phyloP scores from a whole-genome alignment of 2,797 vertebrate genomes.

The Eospalax fontanierii region DNA sequence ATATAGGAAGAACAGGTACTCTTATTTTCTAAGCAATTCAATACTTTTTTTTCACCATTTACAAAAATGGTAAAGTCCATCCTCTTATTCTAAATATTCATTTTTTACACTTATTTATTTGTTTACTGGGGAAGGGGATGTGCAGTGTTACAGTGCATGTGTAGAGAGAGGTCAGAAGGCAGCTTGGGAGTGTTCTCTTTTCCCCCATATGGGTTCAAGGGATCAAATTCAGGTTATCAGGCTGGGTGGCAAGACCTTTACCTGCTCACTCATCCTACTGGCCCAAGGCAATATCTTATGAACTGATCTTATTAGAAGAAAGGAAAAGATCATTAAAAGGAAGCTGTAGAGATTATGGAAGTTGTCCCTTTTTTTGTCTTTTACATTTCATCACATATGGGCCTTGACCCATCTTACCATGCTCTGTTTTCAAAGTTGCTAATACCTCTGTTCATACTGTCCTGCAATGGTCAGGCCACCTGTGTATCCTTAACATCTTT shows the following conservation, averaged over 20 bases:
- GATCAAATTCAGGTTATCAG: not conserved
- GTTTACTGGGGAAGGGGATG: not conserved
- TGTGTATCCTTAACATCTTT: not conserved
- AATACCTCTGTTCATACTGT: accelerated
- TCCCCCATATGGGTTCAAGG: not conserved
- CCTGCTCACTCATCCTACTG: not conserved
- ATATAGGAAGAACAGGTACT: not conserved
- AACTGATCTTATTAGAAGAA: not conserved
- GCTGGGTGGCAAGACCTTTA: not conserved
- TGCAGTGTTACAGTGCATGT: not conserved
- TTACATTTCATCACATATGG: not conserved
- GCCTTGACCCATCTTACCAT: not conserved
- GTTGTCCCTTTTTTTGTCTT: not conserved
- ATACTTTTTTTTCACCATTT: slow-evolving; percentile 7
- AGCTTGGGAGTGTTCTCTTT: not conserved
- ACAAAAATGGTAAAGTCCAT: not conserved
- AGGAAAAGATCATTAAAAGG: not conserved
- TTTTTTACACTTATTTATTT: not conserved
- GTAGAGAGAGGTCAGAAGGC: not conserved
- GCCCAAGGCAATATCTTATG: not conserved
- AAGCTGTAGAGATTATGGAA: not conserved
- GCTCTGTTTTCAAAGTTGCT: no score
- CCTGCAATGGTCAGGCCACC: not conserved
- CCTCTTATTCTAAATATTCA: not conserved
- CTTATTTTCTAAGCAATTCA: slow-evolving; percentile 17